Conservation (phyloP, 2,888 invertebrate species). For the Brachypalpus laphriformis region DNA sequence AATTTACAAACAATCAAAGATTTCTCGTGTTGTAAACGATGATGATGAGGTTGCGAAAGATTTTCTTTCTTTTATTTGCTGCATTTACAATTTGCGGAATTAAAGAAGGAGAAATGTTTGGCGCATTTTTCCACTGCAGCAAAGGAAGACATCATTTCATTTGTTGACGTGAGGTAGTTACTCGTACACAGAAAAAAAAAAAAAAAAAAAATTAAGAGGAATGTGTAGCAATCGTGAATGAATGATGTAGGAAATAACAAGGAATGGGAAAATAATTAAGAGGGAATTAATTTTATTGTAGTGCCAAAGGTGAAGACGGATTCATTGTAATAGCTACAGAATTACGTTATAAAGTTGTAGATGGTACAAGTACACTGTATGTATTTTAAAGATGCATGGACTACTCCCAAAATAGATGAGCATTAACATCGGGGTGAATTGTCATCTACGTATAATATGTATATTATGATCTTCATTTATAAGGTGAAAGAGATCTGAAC, state of each 20-base stretch:
- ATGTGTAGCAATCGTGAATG: conserved; percentile 61
- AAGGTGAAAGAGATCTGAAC: too few relatives aligned
- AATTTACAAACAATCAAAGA: conserved; percentile 62
- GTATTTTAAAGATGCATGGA: too few relatives aligned
- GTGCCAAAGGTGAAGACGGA: conserved; percentile 14
- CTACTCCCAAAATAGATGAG: too few relatives aligned
- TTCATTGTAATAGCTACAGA: conserved; percentile 3
- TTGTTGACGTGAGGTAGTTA: conserved; percentile 35
- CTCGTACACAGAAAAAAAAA: not conserved
- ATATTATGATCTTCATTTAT: too few relatives aligned
- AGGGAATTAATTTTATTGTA: conserved; percentile 51
- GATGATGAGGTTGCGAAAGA: conserved; percentile 58
- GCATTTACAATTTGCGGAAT: conserved; percentile 58
- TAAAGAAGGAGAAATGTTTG: conserved; percentile 37
- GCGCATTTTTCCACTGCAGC: conserved; percentile 53
- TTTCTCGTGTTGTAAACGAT: conserved; percentile 46
- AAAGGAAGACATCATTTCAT: conserved; percentile 56
- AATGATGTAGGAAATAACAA: conserved; percentile 45
- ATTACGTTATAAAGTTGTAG: not conserved
- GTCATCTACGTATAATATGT: too few relatives aligned
- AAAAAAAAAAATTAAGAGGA: conserved; percentile 4
- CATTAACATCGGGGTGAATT: too few relatives aligned
- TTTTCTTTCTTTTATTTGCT: conserved; percentile 16
- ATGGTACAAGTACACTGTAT: too few relatives aligned
- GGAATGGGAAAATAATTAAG: conserved; percentile 46